Base-by-base conservation (phyloP, 2,888 invertebrate genomes). In the Oligia fasciuncula region DNA sequence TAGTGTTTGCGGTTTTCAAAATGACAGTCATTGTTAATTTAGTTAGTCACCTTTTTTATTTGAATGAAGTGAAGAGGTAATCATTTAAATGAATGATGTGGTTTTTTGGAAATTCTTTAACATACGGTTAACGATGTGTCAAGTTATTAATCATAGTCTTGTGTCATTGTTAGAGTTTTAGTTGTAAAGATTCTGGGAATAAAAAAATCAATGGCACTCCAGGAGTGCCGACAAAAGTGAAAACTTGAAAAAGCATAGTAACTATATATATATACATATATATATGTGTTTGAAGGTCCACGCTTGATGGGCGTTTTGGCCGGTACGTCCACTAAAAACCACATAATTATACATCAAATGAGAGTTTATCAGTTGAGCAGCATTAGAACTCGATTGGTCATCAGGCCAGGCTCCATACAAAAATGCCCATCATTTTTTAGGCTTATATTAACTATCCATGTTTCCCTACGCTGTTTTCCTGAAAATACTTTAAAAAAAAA, bases 1-100 rank as follows among this genome's bases (percentile, higher is more conserved):
- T 85, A 80, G 73, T 43, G 49, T 73, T 73, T 88, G 85, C 69
- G 88, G 87, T 85, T 88, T 87, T 65, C 43, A 2, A 83, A 85
- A 84, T 89, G 77, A 82, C 68, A 60, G 46, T 78, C 76, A 80
- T 87, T 89, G 76, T 86, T 49, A 51, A 70, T 80, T 84, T 67
- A 81, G 73, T 83, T 81, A 63, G 76, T 83, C 82, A 69, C 4
- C n/a, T 65, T 80, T 80, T 79, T 83, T 77, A 74, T 79, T 87
- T 86, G 62, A 77, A 84, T 74, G 72, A 77, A 67, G 62, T 77
- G 67, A 78, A 65, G 66, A 73, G 66, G 77, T 63, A 77, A 80
- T 78, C 49, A 78, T 82, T 76, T 67, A 73, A 72, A 77, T 73
- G 51, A 80, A 57, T 80, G 67, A 74, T 63, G 62, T 79, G 77